Evolutionary conservation across 2,113 vertebrate species (phyloP), one percentile per base, ranked within the genome.

Genomic region (Calonectris borealis): DNA sequence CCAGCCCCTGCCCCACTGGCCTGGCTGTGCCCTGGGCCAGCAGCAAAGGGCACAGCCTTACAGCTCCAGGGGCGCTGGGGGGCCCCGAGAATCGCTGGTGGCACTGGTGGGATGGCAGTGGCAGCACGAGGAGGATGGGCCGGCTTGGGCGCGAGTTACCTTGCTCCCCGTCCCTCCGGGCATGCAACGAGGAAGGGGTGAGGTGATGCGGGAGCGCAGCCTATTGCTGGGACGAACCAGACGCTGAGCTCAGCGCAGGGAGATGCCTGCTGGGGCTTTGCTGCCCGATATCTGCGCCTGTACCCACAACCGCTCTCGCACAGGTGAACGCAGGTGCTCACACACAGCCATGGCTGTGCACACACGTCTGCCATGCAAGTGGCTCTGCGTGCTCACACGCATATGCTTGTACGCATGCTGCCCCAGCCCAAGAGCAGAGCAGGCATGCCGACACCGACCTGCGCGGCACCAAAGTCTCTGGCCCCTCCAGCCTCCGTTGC

Each of bases 71-170:
- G 24, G 9, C 15, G 19, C 57, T 6, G 31, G 42, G 46, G 44
- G 5, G 6, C 11, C 11, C 26, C 9, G 1, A 18, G 32, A 3
- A 3, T 32, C 2, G 4, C 64, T 8, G 21, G 64, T 32, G 21
- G 78, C 62, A 36, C 34, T 2, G 15, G 25, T 0, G 6, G 40
- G 18, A 32, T 3, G 6, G 38, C 29, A 9, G 58, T 0, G 16
- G 49, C 68, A 36, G 36, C 69, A 13, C 3, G 0, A 19, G 52
- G 77, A 46, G 60, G 31, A 22, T 0, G 2, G 36, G 20, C 11
- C 1, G 1, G 62, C 42, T 10, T 0, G 2, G 42, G 13, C 3
- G 1, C 2, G 2, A 15, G 24, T 11, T 1, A 2, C 32, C 8
- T 1, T 5, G 2, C 42, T 70, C 10, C 13, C 36, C 2, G 3